Conservation (phyloP, 2,888 invertebrate species). For the Platycheirus albimanus region DNA sequence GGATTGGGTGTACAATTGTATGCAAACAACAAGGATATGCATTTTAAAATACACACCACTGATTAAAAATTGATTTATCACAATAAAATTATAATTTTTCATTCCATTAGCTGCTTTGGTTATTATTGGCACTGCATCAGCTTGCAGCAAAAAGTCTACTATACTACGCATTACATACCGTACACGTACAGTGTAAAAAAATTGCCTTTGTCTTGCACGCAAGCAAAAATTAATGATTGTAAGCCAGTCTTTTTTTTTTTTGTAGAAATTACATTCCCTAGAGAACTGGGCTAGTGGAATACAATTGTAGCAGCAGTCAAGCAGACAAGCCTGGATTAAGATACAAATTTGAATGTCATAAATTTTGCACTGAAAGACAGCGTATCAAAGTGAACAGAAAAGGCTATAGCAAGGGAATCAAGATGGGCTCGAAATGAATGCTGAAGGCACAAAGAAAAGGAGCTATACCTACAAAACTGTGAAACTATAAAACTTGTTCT, state of each 20-base stretch:
- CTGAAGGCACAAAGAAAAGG: not conserved
- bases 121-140: too few species aligned
- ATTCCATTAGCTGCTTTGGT: not conserved
- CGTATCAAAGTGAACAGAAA: slow-evolving; percentile 17
- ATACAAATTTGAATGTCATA: slow-evolving; percentile 67
- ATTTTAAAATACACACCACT: too few species aligned
- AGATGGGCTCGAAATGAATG: slow-evolving; percentile 29
- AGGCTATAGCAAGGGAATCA: not conserved
- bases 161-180: too few species aligned
- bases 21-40: too few species aligned
- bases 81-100: not conserved
- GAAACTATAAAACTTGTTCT: slow-evolving; percentile 51
- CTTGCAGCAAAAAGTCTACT: not conserved
- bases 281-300: slow-evolving; percentile 61
- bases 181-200: too few species aligned
- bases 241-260: slow-evolving; percentile 26
- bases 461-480: slow-evolving; percentile 28
- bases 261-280: slow-evolving; percentile 50
- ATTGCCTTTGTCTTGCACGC: not conserved
- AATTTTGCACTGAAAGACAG: slow-evolving; percentile 50
- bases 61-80: slow-evolving; percentile 3
- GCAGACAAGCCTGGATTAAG: slow-evolving; percentile 47
- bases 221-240: slow-evolving; percentile 36
- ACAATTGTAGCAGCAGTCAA: slow-evolving; percentile 33
- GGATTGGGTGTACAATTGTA: too few species aligned